phyloP scores from a whole-genome alignment of 2,113 vertebrate species.

The Malurus cyaneus region DNA sequence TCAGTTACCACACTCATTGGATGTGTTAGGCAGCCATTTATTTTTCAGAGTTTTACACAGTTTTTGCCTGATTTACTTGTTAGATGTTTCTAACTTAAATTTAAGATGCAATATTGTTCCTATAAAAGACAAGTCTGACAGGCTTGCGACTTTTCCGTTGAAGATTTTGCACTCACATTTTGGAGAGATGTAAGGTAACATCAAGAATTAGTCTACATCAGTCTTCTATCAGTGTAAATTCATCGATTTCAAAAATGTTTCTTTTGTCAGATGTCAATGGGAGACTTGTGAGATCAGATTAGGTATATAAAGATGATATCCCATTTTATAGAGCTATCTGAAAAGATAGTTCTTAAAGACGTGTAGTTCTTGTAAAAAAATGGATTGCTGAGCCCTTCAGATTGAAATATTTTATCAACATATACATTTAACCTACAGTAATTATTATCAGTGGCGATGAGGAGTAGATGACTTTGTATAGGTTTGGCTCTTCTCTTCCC shows the following conservation, averaged over 20 bases:
- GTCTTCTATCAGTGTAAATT: not conserved
- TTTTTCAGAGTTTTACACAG: not conserved
- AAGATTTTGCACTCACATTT: not conserved
- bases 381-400: not conserved
- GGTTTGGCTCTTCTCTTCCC: conserved; percentile 68
- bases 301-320: not conserved
- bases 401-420: not conserved
- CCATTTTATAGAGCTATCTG: not conserved
- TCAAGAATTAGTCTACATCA: not conserved
- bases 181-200: not conserved
- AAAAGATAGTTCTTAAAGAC: not conserved
- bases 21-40: not conserved
- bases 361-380: not conserved
- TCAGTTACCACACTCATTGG: not conserved
- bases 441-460: conserved; percentile 59
- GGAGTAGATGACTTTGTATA: conserved; percentile 57
- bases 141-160: not conserved
- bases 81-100: not conserved
- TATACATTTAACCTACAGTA: conserved; percentile 43
- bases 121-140: not conserved
- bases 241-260: accelerated
- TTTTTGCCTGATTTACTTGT: not conserved
- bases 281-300: not conserved
- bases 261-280: not conserved
- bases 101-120: not conserved